Evolutionary conservation across 1,140 invertebrate species (phyloP).

Genomic region (Drosophila micromelanica): DNA sequence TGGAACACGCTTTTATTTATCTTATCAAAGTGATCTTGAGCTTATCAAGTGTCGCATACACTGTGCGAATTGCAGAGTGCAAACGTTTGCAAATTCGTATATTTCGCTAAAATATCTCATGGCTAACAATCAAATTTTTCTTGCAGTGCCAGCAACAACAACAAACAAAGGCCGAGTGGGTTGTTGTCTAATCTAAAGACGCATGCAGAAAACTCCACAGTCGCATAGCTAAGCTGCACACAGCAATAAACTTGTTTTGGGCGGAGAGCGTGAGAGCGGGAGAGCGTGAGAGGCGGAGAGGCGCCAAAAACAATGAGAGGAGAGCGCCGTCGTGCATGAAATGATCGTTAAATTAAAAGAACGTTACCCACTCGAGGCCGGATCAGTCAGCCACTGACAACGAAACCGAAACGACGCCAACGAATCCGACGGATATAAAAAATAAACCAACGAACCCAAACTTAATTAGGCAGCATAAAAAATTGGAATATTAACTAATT

Average conservation of each 20-base stretch:
- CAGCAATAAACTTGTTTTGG: constrained; percentile 44
- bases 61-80: constrained; percentile 53
- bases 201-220: constrained; percentile 33
- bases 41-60: constrained; percentile 21
- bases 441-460: constrained; percentile 45
- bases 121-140: constrained; percentile 17
- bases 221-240: constrained; percentile 13
- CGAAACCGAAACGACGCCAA: constrained; percentile 65
- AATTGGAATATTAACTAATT: constrained; percentile 74
- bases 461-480: constrained; percentile 63
- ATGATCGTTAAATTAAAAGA: constrained; percentile 78
- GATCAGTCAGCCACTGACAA: constrained; percentile 76
- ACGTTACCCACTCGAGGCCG: constrained; percentile 63
- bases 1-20: constrained; percentile 56
- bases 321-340: constrained; percentile 46
- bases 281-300: constrained; percentile 4
- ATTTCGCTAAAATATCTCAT: neutral
- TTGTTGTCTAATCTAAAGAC: constrained; percentile 61
- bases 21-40: constrained; percentile 76
- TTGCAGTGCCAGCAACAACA: constrained; percentile 46
- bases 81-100: no score
- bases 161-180: no score
- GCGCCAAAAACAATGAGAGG: constrained; percentile 23
- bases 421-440: constrained; percentile 56
- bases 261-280: neutral